Evolutionary conservation across 2,797 vertebrate genomes (phyloP).

Genomic region (Ptychadena robeensis): DNA sequence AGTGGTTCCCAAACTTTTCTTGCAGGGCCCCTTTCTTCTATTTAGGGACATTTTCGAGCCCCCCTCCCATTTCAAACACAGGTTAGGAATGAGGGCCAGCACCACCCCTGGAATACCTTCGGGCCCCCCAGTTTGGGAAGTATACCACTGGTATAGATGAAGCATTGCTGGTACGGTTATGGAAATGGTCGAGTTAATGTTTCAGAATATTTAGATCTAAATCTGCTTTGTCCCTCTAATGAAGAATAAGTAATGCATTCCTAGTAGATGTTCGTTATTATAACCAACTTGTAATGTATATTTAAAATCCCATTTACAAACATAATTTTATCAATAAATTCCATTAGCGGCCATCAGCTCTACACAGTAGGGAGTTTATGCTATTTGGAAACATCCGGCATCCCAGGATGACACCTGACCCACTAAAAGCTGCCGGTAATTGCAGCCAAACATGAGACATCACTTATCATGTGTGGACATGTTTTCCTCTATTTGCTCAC

Average conservation of each 20-base stretch:
- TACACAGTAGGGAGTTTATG: slow-evolving; percentile 7
- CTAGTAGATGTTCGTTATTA: slow-evolving; percentile 40
- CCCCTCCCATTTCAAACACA: too few species aligned
- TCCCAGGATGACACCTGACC: slow-evolving; percentile 44
- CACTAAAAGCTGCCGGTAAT: slow-evolving; percentile 34
- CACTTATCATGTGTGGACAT: slow-evolving; percentile 25
- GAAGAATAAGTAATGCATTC: not conserved
- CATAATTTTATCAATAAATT: slow-evolving; percentile 30
- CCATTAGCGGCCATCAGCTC: slow-evolving; percentile 19
- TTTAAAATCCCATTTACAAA: slow-evolving; percentile 28
- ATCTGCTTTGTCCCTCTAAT: not conserved
- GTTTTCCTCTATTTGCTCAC: slow-evolving; percentile 3
- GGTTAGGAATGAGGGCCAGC: too few species aligned
- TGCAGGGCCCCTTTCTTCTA: too few species aligned
- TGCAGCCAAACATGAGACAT: slow-evolving; percentile 26
- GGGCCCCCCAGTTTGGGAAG: too few species aligned
- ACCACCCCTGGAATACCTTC: too few species aligned
- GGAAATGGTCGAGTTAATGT: not conserved
- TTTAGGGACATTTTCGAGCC: too few species aligned
- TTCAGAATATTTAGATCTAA: not conserved
- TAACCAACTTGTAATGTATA: slow-evolving; percentile 29
- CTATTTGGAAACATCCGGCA: slow-evolving; percentile 14
- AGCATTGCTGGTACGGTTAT: not conserved
- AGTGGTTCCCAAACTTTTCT: too few species aligned
- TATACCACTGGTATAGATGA: not conserved